Base-by-base conservation (phyloP, 1,140 invertebrate genomes). In the Lanistes nyassanus region DNA sequence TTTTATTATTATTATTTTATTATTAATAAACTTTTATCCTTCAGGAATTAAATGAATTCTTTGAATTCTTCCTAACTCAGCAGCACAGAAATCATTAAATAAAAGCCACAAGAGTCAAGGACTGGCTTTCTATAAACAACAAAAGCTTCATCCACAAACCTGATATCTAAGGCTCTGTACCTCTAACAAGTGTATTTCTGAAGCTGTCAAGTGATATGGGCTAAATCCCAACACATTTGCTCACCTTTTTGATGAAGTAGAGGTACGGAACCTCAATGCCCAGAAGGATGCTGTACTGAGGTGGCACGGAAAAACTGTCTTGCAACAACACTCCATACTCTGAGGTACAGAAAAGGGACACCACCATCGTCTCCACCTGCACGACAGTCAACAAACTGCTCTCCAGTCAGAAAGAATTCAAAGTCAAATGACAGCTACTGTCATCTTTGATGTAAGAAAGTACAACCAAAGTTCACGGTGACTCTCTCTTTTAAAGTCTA, bases 251-350 rank as follows among this genome's bases (percentile, higher is more conserved):
- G 16, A 90, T 81, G 75, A 92, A 89, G 82, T 89, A 92, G 76
- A 91, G 87, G 79, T 90, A 90, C 26, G 92, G 92, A 29, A 92
- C 90, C 76, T 91, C 87, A 7, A 92, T 84, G 56, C 89, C 90
- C 7, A 92, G 81, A 2, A 89, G 77, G 37, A 76, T 74, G 62
- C 81, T 81, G 78, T 80, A 85, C 19, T 81, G 53, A 7, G 76
- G 75, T 62, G 84, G 82, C n/a, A 90, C 80, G 11, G 91, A 79
- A 76, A 92, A 91, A 21, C 92, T 90, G 84, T 95, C 94, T 81
- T 95, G 94, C 19, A 95, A 91, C 31, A 94, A 90, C 34, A 94
- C 91, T 21, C 93, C 93, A 83, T 93, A 91, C 72, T 95, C 94
- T 5, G 91, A 89, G 4, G 93, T 93, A 23, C 92, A 90, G 82